Conservation (phyloP, 2,797 vertebrate genomes). For the Enteromius trimaculatus region DNA sequence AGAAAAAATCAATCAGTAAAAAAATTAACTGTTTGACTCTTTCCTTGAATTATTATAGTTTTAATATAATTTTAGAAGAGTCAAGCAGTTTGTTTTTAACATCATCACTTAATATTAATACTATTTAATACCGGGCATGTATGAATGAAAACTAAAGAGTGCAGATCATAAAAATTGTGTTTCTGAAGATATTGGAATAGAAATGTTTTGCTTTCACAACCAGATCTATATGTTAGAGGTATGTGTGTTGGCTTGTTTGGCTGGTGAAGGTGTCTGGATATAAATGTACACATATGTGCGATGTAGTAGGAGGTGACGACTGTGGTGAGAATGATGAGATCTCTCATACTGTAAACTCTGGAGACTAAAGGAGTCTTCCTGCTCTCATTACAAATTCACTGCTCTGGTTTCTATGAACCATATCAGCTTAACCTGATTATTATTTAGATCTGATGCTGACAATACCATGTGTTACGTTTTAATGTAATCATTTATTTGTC, state of each 20-base stretch:
- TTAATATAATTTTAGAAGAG: not conserved
- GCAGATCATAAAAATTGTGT: not conserved
- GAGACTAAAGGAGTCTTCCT: slow-evolving; percentile 55
- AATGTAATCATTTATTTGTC: not conserved
- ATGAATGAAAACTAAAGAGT: not conserved
- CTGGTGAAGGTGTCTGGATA: slow-evolving; percentile 52
- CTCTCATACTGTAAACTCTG: slow-evolving; percentile 57
- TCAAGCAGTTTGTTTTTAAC: not conserved
- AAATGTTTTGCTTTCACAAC: slow-evolving; percentile 40
- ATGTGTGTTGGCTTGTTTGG: slow-evolving; percentile 51
- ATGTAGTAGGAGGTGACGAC: slow-evolving; percentile 63
- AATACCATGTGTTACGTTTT: not conserved
- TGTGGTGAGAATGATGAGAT: slow-evolving; percentile 63
- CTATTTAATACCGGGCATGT: not conserved
- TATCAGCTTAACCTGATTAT: not conserved
- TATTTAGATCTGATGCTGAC: not conserved
- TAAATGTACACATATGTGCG: slow-evolving; percentile 65
- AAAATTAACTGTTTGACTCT: not conserved
- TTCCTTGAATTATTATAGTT: not conserved
- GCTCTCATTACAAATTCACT: slow-evolving; percentile 50
- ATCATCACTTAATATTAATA: not conserved
- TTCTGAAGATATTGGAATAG: slow-evolving; percentile 23
- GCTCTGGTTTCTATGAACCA: slow-evolving; percentile 25
- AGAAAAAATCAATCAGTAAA: not conserved
- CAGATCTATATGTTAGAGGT: slow-evolving; percentile 46